Base-by-base conservation (phyloP, 2,797 vertebrate species). In the Chrosomus eos region DNA sequence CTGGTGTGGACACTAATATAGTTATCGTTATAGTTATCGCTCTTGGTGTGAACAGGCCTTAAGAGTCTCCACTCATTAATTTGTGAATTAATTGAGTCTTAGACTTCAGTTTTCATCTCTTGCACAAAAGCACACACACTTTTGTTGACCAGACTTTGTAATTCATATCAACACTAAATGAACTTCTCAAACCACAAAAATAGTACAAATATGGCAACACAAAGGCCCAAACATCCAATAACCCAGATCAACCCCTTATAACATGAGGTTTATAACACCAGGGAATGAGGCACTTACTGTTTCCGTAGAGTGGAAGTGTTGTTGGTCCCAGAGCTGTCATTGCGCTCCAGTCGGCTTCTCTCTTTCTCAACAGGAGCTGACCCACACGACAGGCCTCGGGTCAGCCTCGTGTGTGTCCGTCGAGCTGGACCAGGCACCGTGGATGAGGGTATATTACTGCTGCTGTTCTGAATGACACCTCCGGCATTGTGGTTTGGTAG, bases 341-440 rank as follows among this genome's bases (percentile, higher is more conserved):
- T 92, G 26, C 94, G 93, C 80, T 95, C 95, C 7, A 94, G 88
- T 36, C 94, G 85, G 86, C 94, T 93, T 84, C 91, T 94, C 90
- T 95, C 95, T 71, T 95, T 95, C 89, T 95, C 95, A 83, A 95
- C 94, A 91, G 94, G 96, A 88, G 95, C 95, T 92, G 94, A 96
- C 93, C 94, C 96, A 92, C 81, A 96, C 72, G 96, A 97, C 43
- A 96, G 93, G 16, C 91, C 92, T 1, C 96, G 95, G 88, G 94
- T 96, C 89, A 97, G 91, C 85, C 95, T 93, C 78, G 94, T 94
- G 88, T 96, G 94, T 83, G 94, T 93, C 87, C 95, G 92, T 71
- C 85, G 78, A 53, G 90, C 94, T 87, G 81, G 93, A 88, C 11
- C 87, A 53, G 90, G 94, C 33, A 91, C 91, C 0, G 92, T 93